These are phyloP conservation scores for Cryptocheilus praepositus DNA, from an alignment of 2,888 invertebrate genomes.

Conservation along the genomic window DNA sequence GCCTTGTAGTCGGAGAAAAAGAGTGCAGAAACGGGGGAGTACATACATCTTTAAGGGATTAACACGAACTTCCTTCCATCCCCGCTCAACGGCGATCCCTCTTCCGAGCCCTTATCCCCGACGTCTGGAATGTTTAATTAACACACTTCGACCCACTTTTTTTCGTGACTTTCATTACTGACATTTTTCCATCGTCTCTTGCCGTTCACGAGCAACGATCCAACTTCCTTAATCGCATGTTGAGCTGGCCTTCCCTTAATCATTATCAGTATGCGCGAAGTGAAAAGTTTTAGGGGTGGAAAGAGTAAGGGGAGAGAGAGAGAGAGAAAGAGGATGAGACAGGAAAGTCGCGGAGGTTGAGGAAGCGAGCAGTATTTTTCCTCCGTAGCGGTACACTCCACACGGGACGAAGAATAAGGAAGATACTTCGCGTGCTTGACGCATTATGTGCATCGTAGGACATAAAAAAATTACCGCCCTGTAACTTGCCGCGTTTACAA, in stretches of 20 bases:
- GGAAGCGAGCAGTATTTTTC: too few relatives aligned
- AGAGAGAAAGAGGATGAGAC: not conserved
- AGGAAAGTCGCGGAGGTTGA: not conserved
- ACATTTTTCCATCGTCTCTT: constrained; percentile 44
- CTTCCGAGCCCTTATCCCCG: constrained; percentile 13
- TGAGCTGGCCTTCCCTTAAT: constrained; percentile 31
- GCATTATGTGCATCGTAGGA: too few relatives aligned
- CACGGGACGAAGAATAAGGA: not conserved
- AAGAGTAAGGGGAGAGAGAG: constrained; percentile 10
- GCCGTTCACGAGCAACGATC: constrained; percentile 31
- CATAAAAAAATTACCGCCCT: too few relatives aligned
- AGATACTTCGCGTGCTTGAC: too few relatives aligned
- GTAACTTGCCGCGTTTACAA: too few relatives aligned
- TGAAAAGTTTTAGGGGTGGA: constrained; percentile 33
- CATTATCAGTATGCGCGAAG: constrained; percentile 43
- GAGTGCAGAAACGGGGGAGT: constrained; percentile 27
- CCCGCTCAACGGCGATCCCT: constrained; percentile 11
- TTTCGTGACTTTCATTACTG: constrained; percentile 46
- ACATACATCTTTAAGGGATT: constrained; percentile 43
- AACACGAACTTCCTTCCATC: constrained; percentile 15
- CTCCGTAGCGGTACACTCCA: constrained; percentile 7
- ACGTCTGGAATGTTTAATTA: constrained; percentile 55
- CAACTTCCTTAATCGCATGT: constrained; percentile 52
- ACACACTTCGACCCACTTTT: constrained; percentile 48
- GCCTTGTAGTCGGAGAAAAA: not conserved